Conservation (phyloP, 1,140 invertebrate genomes). For the Hirudo medicinalis region DNA sequence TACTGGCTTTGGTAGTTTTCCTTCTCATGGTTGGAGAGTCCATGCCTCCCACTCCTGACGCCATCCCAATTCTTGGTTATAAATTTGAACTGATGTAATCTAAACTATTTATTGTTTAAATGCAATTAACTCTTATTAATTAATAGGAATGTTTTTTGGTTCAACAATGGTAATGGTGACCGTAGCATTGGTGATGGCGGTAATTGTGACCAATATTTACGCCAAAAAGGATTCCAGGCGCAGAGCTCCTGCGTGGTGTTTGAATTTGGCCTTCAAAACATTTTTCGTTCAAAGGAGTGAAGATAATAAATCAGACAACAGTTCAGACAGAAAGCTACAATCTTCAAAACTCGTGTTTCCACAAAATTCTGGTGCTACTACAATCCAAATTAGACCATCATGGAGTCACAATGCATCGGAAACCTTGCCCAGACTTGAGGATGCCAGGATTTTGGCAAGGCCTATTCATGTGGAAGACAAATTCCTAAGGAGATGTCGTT, state of each 20-base stretch:
- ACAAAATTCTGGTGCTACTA: constrained; percentile 7
- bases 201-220: constrained; percentile 25
- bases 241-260: constrained; percentile 14
- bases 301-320: background rate
- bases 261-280: constrained; percentile 12
- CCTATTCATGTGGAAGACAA: too few relatives aligned
- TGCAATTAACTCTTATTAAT: background rate
- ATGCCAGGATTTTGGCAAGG: too few relatives aligned
- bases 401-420: constrained; percentile 11
- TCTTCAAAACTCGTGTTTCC: constrained; percentile 11
- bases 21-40: constrained; percentile 70
- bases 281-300: background rate
- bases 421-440: background rate
- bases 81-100: background rate
- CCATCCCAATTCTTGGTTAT: constrained; percentile 46
- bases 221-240: constrained; percentile 17
- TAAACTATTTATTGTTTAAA: background rate
- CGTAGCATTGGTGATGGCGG: constrained; percentile 25
- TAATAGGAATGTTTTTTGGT: constrained; percentile 26
- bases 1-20: constrained; percentile 40
- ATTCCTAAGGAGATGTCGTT: too few relatives aligned
- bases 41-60: constrained; percentile 83
- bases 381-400: background rate
- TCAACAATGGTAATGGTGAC: constrained; percentile 26
- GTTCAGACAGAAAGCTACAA: constrained; percentile 1